Conservation (phyloP, 1,140 invertebrate species). For the Drosophila obscura region DNA sequence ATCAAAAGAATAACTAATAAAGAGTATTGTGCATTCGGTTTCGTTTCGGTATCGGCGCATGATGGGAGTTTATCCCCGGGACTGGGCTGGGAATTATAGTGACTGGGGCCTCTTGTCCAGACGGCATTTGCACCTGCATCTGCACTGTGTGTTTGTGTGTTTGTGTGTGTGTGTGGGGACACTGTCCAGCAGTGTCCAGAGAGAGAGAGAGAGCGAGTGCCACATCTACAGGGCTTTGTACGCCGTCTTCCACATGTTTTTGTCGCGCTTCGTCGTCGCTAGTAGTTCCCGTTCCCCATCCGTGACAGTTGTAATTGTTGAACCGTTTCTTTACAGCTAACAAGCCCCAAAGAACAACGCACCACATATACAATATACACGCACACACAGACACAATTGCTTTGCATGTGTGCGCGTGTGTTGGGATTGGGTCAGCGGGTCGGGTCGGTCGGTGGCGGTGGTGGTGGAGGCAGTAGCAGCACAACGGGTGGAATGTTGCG, state of each 20-base stretch:
- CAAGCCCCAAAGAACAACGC: conserved; percentile 27
- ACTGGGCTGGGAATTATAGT: not conserved
- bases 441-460: conserved; percentile 2
- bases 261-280: not conserved
- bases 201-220: too few relatives aligned
- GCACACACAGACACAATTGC: conserved; percentile 11
- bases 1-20: conserved; percentile 36
- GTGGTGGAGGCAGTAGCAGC: conserved; percentile 17
- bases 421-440: conserved; percentile 77
- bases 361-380: conserved; percentile 23
- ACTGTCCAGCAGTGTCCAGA: conserved; percentile 1
- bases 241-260: conserved; percentile 12
- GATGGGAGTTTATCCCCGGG: not conserved
- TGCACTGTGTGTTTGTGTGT: too few relatives aligned
- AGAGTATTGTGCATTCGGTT: conserved; percentile 6
- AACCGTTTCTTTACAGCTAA: conserved; percentile 45
- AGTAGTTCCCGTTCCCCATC: not conserved
- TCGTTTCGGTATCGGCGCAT: too few relatives aligned
- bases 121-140: too few relatives aligned
- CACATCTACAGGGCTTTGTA: conserved; percentile 1
- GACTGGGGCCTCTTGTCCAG: too few relatives aligned
- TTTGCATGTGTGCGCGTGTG: conserved; percentile 28
- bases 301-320: conserved; percentile 46
- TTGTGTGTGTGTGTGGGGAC: not conserved
- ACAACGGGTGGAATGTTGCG: conserved; percentile 73